phyloP scores from a whole-genome alignment of 2,797 vertebrate species.

The Calcarius lapponicus region DNA sequence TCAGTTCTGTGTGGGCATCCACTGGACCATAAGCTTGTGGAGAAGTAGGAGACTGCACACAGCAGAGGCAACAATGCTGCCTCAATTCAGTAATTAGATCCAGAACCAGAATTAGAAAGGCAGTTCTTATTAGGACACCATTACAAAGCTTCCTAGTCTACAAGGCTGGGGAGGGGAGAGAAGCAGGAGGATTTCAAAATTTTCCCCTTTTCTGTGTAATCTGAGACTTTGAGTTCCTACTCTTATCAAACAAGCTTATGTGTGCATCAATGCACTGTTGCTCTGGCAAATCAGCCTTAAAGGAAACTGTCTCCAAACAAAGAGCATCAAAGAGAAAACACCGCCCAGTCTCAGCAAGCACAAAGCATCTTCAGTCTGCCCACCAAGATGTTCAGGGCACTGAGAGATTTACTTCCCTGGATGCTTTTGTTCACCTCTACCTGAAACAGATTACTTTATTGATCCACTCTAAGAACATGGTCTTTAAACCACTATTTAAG shows the following conservation, averaged over 20 bases:
- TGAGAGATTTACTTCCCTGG: not conserved
- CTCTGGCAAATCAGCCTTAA: conserved; percentile 38
- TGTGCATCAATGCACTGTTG: conserved; percentile 11
- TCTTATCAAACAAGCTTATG: not conserved
- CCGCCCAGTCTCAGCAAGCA: not conserved
- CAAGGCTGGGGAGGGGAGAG: not conserved
- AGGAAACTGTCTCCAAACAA: conserved; percentile 10
- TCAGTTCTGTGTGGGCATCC: not conserved
- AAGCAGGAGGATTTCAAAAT: not conserved
- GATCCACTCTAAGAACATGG: not conserved
- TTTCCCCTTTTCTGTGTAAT: not conserved
- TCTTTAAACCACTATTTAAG: not conserved
- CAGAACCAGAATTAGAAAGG: conserved; percentile 4
- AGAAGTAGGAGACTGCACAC: not conserved
- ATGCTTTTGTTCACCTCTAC: not conserved
- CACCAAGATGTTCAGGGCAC: not conserved
- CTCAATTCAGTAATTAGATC: not conserved
- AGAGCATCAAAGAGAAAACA: conserved; percentile 1
- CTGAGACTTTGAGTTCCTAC: not conserved
- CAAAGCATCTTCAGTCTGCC: not conserved
- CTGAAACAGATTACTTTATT: not conserved
- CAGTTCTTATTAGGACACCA: not conserved
- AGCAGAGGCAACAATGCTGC: not conserved
- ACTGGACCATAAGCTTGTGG: not conserved
- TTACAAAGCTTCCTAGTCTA: not conserved